Percentiles rank a stretch among this genome's conserved stretches.
phyloP scores from a whole-genome alignment of 2,888 invertebrate species.

The Thelaira solivaga region DNA sequence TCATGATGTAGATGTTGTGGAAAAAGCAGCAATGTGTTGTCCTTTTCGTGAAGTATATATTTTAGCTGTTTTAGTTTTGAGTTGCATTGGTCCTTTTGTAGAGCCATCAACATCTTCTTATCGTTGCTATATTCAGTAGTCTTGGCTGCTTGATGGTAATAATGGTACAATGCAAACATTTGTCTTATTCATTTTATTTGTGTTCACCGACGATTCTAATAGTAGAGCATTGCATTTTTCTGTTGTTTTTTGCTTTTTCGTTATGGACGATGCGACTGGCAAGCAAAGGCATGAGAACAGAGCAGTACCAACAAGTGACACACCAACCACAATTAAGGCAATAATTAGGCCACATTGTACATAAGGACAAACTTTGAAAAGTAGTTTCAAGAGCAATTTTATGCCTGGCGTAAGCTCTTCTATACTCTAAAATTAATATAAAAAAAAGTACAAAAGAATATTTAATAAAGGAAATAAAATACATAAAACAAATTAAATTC shows the following conservation, averaged over 20 bases:
- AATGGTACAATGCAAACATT: conserved; percentile 48
- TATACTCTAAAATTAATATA: conserved; percentile 69
- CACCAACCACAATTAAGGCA: conserved; percentile 77
- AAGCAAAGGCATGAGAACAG: conserved; percentile 70
- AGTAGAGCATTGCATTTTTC: conserved; percentile 30
- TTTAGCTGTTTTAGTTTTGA: conserved; percentile 9
- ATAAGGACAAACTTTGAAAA: conserved; percentile 79
- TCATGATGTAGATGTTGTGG: conserved; percentile 30
- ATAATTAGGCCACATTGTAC: conserved; percentile 78
- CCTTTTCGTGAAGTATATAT: conserved; percentile 30
- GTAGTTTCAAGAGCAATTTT: conserved; percentile 77
- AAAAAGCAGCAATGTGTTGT: conserved; percentile 49
- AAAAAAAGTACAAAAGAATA: neutral
- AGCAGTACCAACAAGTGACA: conserved; percentile 76
- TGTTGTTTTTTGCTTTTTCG: conserved; percentile 18
- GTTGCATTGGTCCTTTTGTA: conserved; percentile 30
- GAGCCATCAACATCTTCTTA: conserved; percentile 20
- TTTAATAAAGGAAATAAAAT: conserved; percentile 2
- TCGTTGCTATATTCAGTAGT: neutral
- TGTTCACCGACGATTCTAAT: conserved; percentile 10
- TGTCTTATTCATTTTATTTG: conserved; percentile 40
- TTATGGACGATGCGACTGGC: conserved; percentile 56
- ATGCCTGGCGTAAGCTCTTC: conserved; percentile 77
- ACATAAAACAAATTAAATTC: neutral
- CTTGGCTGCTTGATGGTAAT: conserved; percentile 17